These are phyloP conservation scores for Lepidurus packardi DNA, from an alignment of 1,140 invertebrate genomes.

Conservation along the genomic window DNA sequence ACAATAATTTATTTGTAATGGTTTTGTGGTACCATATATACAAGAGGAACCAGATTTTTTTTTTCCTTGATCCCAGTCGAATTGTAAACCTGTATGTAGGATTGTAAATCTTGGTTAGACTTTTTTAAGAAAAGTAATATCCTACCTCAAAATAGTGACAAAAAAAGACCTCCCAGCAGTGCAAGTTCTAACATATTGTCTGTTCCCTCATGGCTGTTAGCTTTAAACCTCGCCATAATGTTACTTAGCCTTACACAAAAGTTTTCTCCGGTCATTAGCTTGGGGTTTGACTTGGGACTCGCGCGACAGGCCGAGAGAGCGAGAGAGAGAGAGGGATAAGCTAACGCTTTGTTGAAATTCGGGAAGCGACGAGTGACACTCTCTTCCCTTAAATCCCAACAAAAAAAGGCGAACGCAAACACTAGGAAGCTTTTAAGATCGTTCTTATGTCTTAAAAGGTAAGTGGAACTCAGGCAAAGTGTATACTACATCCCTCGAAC, in stretches of 20 bases:
- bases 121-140: not conserved
- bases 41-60: too few relatives aligned
- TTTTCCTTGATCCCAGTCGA: too few relatives aligned
- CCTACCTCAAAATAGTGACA: not conserved
- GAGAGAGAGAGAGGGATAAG: not conserved
- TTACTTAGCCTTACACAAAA: conserved; percentile 4
- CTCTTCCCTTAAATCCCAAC: not conserved
- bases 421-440: not conserved
- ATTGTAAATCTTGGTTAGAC: not conserved
- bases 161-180: not conserved
- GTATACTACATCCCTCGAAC: not conserved
- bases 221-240: not conserved
- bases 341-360: conserved; percentile 22
- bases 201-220: not conserved
- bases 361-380: not conserved
- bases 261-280: conserved; percentile 3
- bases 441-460: not conserved
- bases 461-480: not conserved
- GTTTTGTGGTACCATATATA: too few relatives aligned
- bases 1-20: too few relatives aligned
- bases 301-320: not conserved
- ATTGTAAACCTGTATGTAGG: not conserved
- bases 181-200: not conserved
- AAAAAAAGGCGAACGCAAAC: not conserved
- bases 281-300: conserved; percentile 7